Evolutionary conservation across 2,888 invertebrate species (phyloP).

Genomic region (Acrobasis consociella): DNA sequence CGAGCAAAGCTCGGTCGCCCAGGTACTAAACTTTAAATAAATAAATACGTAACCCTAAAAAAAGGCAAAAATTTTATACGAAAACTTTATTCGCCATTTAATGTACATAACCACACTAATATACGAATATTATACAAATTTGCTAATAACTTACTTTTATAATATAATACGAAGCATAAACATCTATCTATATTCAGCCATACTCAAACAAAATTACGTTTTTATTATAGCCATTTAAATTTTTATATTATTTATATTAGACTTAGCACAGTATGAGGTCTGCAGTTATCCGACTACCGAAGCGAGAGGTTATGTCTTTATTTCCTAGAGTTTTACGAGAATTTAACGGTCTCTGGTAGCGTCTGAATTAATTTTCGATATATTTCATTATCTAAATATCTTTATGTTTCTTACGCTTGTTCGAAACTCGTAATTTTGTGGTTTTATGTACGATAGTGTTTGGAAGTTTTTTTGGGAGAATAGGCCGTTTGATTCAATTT

Average conservation of each 20-base stretch:
- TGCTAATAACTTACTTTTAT: conserved; percentile 14
- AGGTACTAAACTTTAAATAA: too few species aligned
- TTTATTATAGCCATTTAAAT: conserved; percentile 31
- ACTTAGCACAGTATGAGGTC: conserved; percentile 30
- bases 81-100: neutral
- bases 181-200: conserved; percentile 29
- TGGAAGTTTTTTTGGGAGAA: neutral
- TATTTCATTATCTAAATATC: conserved; percentile 38
- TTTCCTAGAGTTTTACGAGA: conserved; percentile 36
- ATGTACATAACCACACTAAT: conserved; percentile 7
- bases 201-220: conserved; percentile 25
- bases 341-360: conserved; percentile 50
- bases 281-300: conserved; percentile 39
- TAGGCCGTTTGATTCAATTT: neutral
- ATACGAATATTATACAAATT: conserved; percentile 2
- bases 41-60: neutral
- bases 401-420: conserved; percentile 29
- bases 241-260: conserved; percentile 33
- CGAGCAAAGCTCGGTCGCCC: too few species aligned
- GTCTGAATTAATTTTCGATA: conserved; percentile 54
- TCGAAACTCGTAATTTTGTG: conserved; percentile 28
- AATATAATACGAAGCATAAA: neutral
- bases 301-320: conserved; percentile 43
- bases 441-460: conserved; percentile 25
- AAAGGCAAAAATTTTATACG: neutral